A percentile compares a stretch with the other conserved stretches of the same genome.
Evolutionary conservation across 2,888 invertebrate species (phyloP).

Genomic region (Cerastis rubricosa): DNA sequence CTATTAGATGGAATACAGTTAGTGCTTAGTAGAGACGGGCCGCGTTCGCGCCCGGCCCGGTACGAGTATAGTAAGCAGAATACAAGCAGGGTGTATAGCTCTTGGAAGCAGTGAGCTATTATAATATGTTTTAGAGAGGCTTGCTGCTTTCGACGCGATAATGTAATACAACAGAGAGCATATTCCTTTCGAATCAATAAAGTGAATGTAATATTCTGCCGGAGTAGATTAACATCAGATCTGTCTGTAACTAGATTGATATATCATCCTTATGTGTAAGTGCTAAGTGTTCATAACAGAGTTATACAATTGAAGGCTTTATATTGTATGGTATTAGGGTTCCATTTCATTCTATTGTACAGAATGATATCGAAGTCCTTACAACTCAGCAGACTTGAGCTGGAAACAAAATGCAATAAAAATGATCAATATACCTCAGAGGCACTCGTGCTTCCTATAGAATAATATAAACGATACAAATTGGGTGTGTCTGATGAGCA

Average conservation of each 20-base stretch:
- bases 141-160: slow-evolving; percentile 83
- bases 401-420: slow-evolving; percentile 79
- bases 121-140: slow-evolving; percentile 90
- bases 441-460: slow-evolving; percentile 84
- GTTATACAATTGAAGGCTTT: slow-evolving; percentile 74
- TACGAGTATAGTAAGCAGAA: slow-evolving; percentile 77
- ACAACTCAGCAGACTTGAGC: slow-evolving; percentile 70
- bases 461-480: slow-evolving; percentile 77
- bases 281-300: slow-evolving; percentile 79
- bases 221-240: slow-evolving; percentile 86
- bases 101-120: slow-evolving; percentile 86
- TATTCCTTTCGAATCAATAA: slow-evolving; percentile 78
- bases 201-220: slow-evolving; percentile 77
- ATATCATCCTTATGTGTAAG: slow-evolving; percentile 79
- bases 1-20: slow-evolving; percentile 78
- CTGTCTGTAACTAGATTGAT: slow-evolving; percentile 83
- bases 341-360: slow-evolving; percentile 74
- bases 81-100: slow-evolving; percentile 79
- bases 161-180: slow-evolving; percentile 85
- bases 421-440: slow-evolving; percentile 87
- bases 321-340: slow-evolving; percentile 69
- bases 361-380: slow-evolving; percentile 73
- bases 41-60: slow-evolving; percentile 62
- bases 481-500: slow-evolving; percentile 77
- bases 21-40: slow-evolving; percentile 75